Percentiles rank a stretch among this genome's conserved stretches.
Evolutionary conservation across 2,113 vertebrate genomes (phyloP).

Genomic region (Potamarius usumacintae): DNA sequence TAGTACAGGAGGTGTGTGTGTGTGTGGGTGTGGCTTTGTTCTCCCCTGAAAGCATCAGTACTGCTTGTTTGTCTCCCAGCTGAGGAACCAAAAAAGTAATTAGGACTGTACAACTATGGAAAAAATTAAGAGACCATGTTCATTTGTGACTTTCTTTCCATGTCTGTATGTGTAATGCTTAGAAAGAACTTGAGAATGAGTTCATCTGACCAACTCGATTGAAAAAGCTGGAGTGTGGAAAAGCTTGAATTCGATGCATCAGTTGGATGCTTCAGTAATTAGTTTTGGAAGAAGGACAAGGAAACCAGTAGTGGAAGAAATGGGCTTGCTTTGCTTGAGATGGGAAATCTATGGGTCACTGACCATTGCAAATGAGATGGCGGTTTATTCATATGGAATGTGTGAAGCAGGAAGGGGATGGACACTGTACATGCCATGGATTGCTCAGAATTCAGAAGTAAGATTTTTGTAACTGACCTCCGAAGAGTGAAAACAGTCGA

Average conservation of each 20-base stretch:
- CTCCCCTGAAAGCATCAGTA: not conserved
- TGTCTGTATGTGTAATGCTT: not conserved
- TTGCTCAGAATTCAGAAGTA: not conserved
- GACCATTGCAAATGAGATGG: not conserved
- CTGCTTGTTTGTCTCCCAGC: not conserved
- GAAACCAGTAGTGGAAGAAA: not conserved
- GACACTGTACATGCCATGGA: not conserved
- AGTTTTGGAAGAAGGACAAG: not conserved
- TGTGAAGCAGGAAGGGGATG: not conserved
- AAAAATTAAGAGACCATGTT: too few species aligned
- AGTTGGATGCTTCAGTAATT: not conserved
- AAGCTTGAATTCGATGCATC: not conserved
- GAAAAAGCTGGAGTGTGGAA: not conserved
- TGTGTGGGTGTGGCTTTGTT: not conserved
- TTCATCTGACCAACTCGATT: constrained; percentile 51
- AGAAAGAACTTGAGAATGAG: constrained; percentile 15
- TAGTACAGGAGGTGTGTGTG: not conserved
- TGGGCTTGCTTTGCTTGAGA: not conserved
- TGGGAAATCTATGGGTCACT: not conserved
- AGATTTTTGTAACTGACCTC: not conserved
- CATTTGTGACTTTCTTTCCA: too few species aligned
- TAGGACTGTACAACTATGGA: not conserved
- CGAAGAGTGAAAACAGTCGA: not conserved
- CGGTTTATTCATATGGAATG: not conserved
- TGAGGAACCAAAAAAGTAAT: not conserved